Evolutionary conservation across 2,113 vertebrate species (phyloP), one percentile per base, ranked within the genome.

Genomic region (Rafetus swinhoei): DNA sequence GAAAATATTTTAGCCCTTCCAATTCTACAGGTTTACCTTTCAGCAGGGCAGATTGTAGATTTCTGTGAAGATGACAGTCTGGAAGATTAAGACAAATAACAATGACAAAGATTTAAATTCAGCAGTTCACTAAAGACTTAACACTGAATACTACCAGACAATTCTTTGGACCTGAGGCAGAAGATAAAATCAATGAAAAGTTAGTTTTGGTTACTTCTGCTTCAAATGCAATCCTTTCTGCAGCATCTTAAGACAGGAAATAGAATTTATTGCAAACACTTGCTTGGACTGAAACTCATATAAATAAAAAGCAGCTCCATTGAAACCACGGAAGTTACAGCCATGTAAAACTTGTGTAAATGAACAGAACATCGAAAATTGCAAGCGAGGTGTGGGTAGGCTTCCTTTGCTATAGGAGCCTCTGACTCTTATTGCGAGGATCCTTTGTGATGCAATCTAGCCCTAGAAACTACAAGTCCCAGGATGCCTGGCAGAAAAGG

Each of bases 61-160:
- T 29, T 57, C 12, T 82, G 52, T 80, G 60, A 56, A 53, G 82
- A 76, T 91, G 52, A 27, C 2, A 29, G 86, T 32, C 39, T 8
- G 13, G 82, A 88, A 89, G 91, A 69, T 72, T 52, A 81, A 1
- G 56, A 86, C 84, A 95, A 95, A 88, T 90, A 87, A 88, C 80
- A 62, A 86, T 82, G 79, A 90, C 80, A 94, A 93, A 94, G 89
- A 93, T 94, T 95, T 91, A 91, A 93, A 96, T 92, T 79, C 10
- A 29, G 82, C 29, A 72, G 88, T 53, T 25, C 80, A 81, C 39
- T 19, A 7, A 76, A 19, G 12, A 90, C 56, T n/a, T 92, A 77
- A 89, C 93, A 82, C 89, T 87, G 86, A 82, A 82, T 77, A 80
- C 69, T 57, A 85, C 24, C 84, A 85, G 84, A 29, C 81, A 88